Percentiles rank a stretch among this genome's conserved stretches.
Evolutionary conservation across 2,888 invertebrate genomes (phyloP).

Genomic region (Orthonychiurus folsomi): DNA sequence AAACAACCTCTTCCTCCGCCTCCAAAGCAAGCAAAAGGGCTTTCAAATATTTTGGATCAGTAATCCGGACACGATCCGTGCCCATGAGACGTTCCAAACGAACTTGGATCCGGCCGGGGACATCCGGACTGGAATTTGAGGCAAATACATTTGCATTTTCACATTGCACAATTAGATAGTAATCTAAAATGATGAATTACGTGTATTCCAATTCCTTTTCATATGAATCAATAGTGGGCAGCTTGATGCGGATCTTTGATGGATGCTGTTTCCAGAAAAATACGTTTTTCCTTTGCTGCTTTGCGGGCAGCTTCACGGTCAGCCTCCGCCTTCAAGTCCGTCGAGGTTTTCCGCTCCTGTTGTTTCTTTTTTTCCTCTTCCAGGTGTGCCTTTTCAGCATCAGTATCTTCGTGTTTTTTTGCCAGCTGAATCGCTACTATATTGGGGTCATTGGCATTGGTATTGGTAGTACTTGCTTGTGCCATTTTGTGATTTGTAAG

Average conservation of each 20-base stretch:
- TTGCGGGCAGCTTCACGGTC: neutral
- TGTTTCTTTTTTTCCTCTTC: too few relatives aligned
- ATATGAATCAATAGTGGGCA: slow-evolving; percentile 36
- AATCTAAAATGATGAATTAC: slow-evolving; percentile 16
- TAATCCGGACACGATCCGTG: slow-evolving; percentile 57
- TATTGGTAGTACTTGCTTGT: too few relatives aligned
- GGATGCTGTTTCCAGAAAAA: neutral
- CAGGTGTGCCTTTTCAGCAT: too few relatives aligned
- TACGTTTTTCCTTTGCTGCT: neutral
- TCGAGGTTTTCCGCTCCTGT: too few relatives aligned
- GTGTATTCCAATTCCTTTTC: slow-evolving; percentile 35
- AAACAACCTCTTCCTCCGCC: slow-evolving; percentile 56
- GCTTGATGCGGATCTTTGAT: slow-evolving; percentile 31
- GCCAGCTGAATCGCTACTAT: too few relatives aligned
- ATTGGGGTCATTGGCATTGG: too few relatives aligned
- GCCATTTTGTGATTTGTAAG: too few relatives aligned
- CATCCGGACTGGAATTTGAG: slow-evolving; percentile 25
- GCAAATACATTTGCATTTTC: neutral
- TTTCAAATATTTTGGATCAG: slow-evolving; percentile 60
- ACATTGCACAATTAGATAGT: neutral
- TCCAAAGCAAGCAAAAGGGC: slow-evolving; percentile 56
- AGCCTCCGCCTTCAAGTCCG: neutral
- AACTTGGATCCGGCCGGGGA: slow-evolving; percentile 36
- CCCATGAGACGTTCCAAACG: slow-evolving; percentile 63
- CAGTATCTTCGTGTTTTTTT: too few relatives aligned